phyloP scores from a whole-genome alignment of 1,140 invertebrate genomes.

The Zaprionus lachaisei region DNA sequence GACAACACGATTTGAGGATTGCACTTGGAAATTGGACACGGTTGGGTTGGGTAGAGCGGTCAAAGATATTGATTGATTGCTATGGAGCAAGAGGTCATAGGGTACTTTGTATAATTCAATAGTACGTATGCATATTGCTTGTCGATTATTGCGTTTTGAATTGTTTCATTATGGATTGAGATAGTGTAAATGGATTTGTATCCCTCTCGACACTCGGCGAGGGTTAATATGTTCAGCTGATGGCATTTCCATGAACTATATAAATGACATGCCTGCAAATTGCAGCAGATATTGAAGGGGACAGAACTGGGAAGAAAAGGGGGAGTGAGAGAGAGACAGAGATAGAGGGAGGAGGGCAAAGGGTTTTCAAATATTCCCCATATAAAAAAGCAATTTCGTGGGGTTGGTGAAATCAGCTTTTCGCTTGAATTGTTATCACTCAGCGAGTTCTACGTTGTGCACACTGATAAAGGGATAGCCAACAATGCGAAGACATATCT shows the following conservation, averaged over 20 bases:
- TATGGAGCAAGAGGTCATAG: neutral
- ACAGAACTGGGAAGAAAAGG: no score
- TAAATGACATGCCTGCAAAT: neutral
- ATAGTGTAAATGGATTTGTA: neutral
- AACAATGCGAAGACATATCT: neutral
- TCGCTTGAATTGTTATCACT: constrained; percentile 34
- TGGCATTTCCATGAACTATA: neutral
- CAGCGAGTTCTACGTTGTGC: neutral
- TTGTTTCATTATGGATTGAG: constrained; percentile 18
- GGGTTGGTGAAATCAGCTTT: constrained; percentile 28
- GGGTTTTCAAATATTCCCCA: neutral
- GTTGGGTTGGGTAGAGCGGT: constrained; percentile 14
- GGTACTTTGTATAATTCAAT: constrained; percentile 7
- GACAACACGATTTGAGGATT: constrained; percentile 31
- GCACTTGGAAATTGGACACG: constrained; percentile 46
- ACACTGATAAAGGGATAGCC: constrained; percentile 22
- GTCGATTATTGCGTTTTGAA: neutral
- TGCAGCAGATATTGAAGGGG: neutral
- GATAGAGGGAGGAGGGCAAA: neutral
- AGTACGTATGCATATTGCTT: neutral
- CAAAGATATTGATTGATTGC: constrained; percentile 64
- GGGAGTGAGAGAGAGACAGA: neutral
- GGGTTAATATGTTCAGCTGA: neutral
- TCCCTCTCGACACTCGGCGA: neutral
- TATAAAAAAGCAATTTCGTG: constrained; percentile 16